Evolutionary conservation across 2,888 invertebrate genomes (phyloP).

Genomic region (Coecobrya sp.): DNA sequence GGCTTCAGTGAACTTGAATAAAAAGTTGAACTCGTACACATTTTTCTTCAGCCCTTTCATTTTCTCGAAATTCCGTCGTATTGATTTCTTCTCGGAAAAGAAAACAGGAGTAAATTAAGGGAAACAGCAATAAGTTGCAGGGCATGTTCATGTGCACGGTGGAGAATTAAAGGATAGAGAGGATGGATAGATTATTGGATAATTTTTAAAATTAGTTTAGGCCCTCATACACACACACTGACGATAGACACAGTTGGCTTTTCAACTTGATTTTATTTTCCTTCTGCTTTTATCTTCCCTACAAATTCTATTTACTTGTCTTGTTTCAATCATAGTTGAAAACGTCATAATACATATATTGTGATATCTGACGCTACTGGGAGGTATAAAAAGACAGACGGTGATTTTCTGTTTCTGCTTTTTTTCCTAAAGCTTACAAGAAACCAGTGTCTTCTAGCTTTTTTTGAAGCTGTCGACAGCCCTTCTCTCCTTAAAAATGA

Average conservation of each 20-base stretch:
- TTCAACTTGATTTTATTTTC: conserved; percentile 70
- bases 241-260: conserved; percentile 33
- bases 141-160: neutral
- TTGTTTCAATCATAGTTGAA: neutral
- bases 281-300: conserved; percentile 45
- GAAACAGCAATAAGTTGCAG: neutral
- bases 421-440: neutral
- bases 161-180: neutral
- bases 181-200: conserved; percentile 48
- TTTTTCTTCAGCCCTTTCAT: neutral
- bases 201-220: conserved; percentile 72
- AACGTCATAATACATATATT: conserved; percentile 24
- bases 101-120: neutral
- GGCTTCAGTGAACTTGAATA: conserved; percentile 57
- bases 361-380: conserved; percentile 1
- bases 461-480: conserved; percentile 60
- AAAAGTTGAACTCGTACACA: neutral
- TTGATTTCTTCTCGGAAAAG: conserved; percentile 5
- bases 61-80: neutral
- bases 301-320: conserved; percentile 50
- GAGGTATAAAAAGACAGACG: conserved; percentile 1
- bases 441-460: conserved; percentile 21
- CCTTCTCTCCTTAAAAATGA: conserved; percentile 12
- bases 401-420: conserved; percentile 18
- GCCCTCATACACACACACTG: neutral